Conservation (phyloP, 2,888 invertebrate genomes). For the Mimumesa dahlbomi region DNA sequence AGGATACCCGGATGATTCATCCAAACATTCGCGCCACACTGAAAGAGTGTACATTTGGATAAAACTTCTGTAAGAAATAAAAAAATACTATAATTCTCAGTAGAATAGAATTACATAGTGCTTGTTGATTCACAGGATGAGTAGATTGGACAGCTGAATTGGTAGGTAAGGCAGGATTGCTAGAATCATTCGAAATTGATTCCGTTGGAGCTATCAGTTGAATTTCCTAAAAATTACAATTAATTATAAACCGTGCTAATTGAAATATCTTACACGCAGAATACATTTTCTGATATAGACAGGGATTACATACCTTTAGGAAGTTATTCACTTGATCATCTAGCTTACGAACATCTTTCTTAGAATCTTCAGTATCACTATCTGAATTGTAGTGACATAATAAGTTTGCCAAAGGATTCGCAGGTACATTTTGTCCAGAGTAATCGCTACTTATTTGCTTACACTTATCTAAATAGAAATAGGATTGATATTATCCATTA, state of each 20-base stretch:
- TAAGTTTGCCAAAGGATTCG: conserved; percentile 73
- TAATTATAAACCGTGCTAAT: too few relatives aligned
- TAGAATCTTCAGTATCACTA: conserved; percentile 72
- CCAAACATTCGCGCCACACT: conserved; percentile 85
- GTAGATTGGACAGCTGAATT: conserved; percentile 22
- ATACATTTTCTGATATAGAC: too few relatives aligned
- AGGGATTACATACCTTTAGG: conserved; percentile 70
- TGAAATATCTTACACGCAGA: too few relatives aligned
- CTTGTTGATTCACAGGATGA: conserved; percentile 31
- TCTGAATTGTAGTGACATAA: conserved; percentile 78
- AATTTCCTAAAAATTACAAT: conserved; percentile 72
- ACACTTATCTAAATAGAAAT: conserved; percentile 56
- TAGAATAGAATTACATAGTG: conserved; percentile 24
- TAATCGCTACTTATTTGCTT: conserved; percentile 65
- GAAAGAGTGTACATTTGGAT: too few relatives aligned
- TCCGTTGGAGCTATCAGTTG: conserved; percentile 74
- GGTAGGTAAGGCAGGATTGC: conserved; percentile 16
- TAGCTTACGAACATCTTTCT: conserved; percentile 64
- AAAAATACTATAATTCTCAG: too few relatives aligned
- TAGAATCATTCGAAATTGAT: conserved; percentile 32
- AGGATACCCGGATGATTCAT: conserved; percentile 83
- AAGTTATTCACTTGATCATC: conserved; percentile 78
- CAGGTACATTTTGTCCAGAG: conserved; percentile 68
- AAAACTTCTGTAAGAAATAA: too few relatives aligned
- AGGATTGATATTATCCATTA: neutral